These are phyloP conservation scores for Gymnodraco acuticeps DNA, from an alignment of 2,797 vertebrate species.

Conservation along the genomic window DNA sequence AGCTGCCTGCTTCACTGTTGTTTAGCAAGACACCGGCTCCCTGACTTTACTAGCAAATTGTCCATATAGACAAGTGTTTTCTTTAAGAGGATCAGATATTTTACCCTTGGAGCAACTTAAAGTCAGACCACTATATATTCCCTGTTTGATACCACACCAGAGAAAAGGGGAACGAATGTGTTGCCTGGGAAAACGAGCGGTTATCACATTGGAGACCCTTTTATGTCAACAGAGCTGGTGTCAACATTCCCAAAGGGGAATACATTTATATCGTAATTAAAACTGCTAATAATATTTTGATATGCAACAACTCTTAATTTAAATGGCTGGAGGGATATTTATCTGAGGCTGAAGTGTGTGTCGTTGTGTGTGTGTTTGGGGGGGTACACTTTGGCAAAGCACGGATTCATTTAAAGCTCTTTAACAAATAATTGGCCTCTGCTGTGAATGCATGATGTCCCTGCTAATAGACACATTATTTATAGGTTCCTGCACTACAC, in stretches of 20 bases:
- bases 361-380: slow-evolving; percentile 14
- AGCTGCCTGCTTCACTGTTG: background rate
- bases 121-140: slow-evolving; percentile 9
- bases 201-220: slow-evolving; percentile 37
- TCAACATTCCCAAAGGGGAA: slow-evolving; percentile 53
- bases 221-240: slow-evolving; percentile 57
- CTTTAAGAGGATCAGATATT: background rate
- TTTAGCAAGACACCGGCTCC: background rate
- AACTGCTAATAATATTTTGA: slow-evolving; percentile 61
- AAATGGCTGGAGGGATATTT: slow-evolving; percentile 56
- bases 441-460: slow-evolving; percentile 50
- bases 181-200: slow-evolving; percentile 23
- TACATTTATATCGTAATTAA: slow-evolving; percentile 55
- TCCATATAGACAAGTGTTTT: background rate
- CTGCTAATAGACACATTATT: slow-evolving; percentile 51
- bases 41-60: background rate
- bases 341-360: slow-evolving; percentile 27
- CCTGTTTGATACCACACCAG: slow-evolving; percentile 23
- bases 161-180: slow-evolving; percentile 22
- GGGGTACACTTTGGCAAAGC: slow-evolving; percentile 20
- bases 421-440: slow-evolving; percentile 60
- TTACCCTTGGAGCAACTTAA: background rate
- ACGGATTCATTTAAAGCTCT: slow-evolving; percentile 51
- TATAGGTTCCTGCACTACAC: slow-evolving; percentile 39
- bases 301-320: slow-evolving; percentile 57